Conservation (phyloP, 2,888 invertebrate genomes). For the Apamea monoglypha region DNA sequence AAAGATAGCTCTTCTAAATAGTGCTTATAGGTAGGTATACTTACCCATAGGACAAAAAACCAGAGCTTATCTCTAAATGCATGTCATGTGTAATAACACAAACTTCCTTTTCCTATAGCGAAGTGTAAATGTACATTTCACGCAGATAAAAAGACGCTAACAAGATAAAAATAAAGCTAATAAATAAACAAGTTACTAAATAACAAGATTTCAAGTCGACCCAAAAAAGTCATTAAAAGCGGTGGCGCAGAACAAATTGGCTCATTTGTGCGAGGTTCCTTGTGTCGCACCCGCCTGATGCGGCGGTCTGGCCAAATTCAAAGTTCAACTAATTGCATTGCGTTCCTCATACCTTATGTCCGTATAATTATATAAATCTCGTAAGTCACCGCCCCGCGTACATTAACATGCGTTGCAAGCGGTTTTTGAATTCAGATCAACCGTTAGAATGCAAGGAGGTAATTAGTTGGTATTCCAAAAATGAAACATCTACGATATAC, state of each 20-base stretch:
- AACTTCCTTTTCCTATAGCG: conserved; percentile 23
- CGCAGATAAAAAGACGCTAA: conserved; percentile 47
- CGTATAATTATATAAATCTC: conserved; percentile 66
- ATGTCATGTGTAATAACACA: conserved; percentile 1
- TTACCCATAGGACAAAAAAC: neutral
- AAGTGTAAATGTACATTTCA: conserved; percentile 34
- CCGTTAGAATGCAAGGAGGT: conserved; percentile 19
- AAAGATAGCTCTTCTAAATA: conserved; percentile 1
- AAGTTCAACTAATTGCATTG: conserved; percentile 73
- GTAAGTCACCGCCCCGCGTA: conserved; percentile 53
- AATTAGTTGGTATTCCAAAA: conserved; percentile 16
- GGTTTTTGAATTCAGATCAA: conserved; percentile 38
- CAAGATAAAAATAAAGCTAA: conserved; percentile 66
- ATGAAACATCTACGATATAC: neutral
- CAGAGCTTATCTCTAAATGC: neutral
- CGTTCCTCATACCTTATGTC: conserved; percentile 66
- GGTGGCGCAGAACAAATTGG: conserved; percentile 76
- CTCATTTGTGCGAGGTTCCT: conserved; percentile 68
- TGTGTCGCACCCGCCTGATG: conserved; percentile 48
- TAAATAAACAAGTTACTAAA: conserved; percentile 71
- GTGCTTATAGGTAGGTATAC: neutral
- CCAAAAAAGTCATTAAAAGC: conserved; percentile 76
- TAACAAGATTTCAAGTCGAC: conserved; percentile 71
- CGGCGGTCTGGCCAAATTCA: conserved; percentile 66
- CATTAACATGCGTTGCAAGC: conserved; percentile 8